phyloP scores from a whole-genome alignment of 2,113 vertebrate genomes.

The Xenopus borealis region DNA sequence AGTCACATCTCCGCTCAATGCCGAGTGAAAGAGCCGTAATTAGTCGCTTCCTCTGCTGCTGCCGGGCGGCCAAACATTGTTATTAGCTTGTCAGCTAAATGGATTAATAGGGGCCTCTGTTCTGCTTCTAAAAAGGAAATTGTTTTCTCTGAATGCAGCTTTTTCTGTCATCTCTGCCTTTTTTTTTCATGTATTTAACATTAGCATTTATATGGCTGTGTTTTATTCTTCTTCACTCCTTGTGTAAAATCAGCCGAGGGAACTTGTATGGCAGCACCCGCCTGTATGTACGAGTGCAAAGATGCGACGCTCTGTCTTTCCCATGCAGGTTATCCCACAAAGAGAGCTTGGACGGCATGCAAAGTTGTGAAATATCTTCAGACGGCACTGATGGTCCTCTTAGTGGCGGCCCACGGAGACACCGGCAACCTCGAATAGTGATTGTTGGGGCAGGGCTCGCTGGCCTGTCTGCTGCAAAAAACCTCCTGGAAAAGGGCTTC shows the following conservation, averaged over 20 bases:
- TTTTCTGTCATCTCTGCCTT: too few species aligned
- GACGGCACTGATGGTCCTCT: conserved; percentile 99
- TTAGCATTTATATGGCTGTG: too few species aligned
- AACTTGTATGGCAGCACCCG: too few species aligned
- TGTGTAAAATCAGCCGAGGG: too few species aligned
- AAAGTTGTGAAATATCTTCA: conserved; percentile 99
- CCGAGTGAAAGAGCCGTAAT: neutral
- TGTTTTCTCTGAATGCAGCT: too few species aligned
- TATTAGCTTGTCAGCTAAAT: neutral
- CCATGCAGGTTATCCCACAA: conserved; percentile 77
- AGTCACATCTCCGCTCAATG: too few species aligned
- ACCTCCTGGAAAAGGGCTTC: conserved; percentile 88
- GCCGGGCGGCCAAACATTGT: neutral
- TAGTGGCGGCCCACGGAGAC: conserved; percentile 85
- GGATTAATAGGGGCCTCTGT: neutral
- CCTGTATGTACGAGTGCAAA: too few species aligned
- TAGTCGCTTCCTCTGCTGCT: neutral
- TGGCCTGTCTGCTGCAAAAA: conserved; percentile 87
- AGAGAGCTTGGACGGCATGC: conserved; percentile 97
- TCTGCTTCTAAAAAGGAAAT: neutral
- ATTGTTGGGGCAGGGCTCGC: conserved; percentile 94
- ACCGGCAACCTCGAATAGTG: conserved; percentile 95
- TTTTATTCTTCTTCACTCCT: too few species aligned
- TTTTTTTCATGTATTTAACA: too few species aligned
- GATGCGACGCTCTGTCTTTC: conserved; percentile 27